These are phyloP conservation scores for Gortyna flavago DNA, from an alignment of 2,888 invertebrate genomes.

Conservation along the genomic window DNA sequence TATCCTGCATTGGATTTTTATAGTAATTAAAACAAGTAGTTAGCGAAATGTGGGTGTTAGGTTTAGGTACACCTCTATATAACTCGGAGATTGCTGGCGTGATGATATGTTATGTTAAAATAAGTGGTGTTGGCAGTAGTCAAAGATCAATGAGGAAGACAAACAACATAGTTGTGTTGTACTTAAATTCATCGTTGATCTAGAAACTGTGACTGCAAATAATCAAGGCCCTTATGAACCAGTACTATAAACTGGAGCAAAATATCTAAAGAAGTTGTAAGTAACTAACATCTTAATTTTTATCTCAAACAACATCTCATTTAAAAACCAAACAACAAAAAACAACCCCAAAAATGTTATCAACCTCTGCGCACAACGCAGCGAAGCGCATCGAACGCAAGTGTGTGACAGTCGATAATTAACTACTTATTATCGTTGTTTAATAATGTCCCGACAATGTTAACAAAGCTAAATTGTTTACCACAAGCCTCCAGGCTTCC, in stretches of 20 bases:
- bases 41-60: background rate
- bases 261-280: background rate
- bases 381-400: slow-evolving; percentile 69
- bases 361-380: slow-evolving; percentile 53
- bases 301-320: background rate
- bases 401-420: slow-evolving; percentile 82
- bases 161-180: no score
- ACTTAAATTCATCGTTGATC: background rate
- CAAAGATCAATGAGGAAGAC: no score
- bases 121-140: background rate
- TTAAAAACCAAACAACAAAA: slow-evolving; percentile 20
- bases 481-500: slow-evolving; percentile 71
- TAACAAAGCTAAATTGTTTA: slow-evolving; percentile 82
- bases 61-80: background rate
- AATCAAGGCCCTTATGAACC: background rate
- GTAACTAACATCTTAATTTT: background rate
- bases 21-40: background rate
- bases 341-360: slow-evolving; percentile 67
- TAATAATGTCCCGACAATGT: slow-evolving; percentile 82
- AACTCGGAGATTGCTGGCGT: background rate
- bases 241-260: background rate
- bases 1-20: background rate
- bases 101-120: background rate
- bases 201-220: background rate
- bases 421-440: slow-evolving; percentile 83